Conservation (phyloP, 1,140 invertebrate species). For the Leptoteleia sp. region DNA sequence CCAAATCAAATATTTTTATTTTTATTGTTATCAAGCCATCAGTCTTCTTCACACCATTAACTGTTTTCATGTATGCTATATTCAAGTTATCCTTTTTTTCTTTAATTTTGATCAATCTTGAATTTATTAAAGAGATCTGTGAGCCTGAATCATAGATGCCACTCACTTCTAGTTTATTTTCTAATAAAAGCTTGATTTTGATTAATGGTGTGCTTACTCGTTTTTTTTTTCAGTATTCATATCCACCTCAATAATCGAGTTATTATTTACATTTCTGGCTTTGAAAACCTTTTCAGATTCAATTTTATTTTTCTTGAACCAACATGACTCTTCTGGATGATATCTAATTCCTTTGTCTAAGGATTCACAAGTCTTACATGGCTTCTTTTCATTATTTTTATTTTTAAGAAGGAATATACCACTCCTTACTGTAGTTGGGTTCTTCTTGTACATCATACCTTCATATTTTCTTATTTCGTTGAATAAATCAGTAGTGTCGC, state of each 20-base stretch:
- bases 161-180: conserved; percentile 20
- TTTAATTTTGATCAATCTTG: conserved; percentile 63
- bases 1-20: conserved; percentile 46
- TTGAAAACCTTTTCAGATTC: too few species aligned
- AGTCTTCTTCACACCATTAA: conserved; percentile 39
- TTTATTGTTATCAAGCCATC: conserved; percentile 35
- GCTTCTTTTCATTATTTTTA: conserved; percentile 29
- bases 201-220: conserved; percentile 53
- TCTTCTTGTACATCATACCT: conserved; percentile 30
- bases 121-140: conserved; percentile 69
- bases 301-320: conserved; percentile 50
- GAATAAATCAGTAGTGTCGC: conserved; percentile 31
- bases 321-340: conserved; percentile 42
- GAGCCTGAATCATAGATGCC: conserved; percentile 61
- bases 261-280: conserved; percentile 11
- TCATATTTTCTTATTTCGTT: conserved; percentile 45
- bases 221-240: conserved; percentile 50
- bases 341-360: conserved; percentile 49
- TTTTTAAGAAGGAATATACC: conserved; percentile 17
- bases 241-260: conserved; percentile 43
- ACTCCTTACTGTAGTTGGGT: conserved; percentile 1
- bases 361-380: conserved; percentile 41
- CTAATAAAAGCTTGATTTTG: conserved; percentile 31
- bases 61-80: conserved; percentile 24
- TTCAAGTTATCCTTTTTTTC: conserved; percentile 21